Evolutionary conservation across 1,140 invertebrate species (phyloP).

Genomic region (Nymphalis io): DNA sequence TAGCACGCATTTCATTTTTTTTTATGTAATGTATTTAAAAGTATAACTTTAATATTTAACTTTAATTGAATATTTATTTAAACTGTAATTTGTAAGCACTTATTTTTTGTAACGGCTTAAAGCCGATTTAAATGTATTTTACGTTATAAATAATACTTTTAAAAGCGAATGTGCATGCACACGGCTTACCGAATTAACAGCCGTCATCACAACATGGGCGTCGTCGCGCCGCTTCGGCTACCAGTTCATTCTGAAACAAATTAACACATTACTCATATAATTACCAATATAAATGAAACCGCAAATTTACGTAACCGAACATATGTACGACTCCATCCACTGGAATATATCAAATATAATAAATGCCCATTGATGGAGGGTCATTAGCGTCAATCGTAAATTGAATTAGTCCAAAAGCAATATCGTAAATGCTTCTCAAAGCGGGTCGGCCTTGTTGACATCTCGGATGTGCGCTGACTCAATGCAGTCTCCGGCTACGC

Average conservation of each 20-base stretch:
- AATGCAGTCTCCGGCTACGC: slow-evolving; percentile 61
- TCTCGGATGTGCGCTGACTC: slow-evolving; percentile 63
- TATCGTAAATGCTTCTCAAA: slow-evolving; percentile 63
- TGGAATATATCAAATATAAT: slow-evolving; percentile 20
- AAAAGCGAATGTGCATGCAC: not conserved
- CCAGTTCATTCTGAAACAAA: slow-evolving; percentile 70
- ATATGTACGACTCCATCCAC: not conserved
- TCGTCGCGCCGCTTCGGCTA: slow-evolving; percentile 42
- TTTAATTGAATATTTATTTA: too few species aligned
- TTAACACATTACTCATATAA: slow-evolving; percentile 32
- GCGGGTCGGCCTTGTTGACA: slow-evolving; percentile 69
- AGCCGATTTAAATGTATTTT: not conserved
- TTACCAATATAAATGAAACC: not conserved
- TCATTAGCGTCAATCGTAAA: slow-evolving; percentile 59
- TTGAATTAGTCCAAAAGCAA: slow-evolving; percentile 70
- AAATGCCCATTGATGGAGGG: slow-evolving; percentile 33
- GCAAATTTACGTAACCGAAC: not conserved
- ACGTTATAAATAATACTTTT: not conserved
- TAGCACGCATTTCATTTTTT: too few species aligned
- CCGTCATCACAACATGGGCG: slow-evolving; percentile 61
- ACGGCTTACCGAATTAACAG: slow-evolving; percentile 71
- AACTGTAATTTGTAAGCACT: too few species aligned
- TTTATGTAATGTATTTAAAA: too few species aligned
- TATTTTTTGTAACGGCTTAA: not conserved
- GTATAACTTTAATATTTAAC: too few species aligned